Conservation (phyloP, 2,797 vertebrate species). For the Psittacula derbiana region DNA sequence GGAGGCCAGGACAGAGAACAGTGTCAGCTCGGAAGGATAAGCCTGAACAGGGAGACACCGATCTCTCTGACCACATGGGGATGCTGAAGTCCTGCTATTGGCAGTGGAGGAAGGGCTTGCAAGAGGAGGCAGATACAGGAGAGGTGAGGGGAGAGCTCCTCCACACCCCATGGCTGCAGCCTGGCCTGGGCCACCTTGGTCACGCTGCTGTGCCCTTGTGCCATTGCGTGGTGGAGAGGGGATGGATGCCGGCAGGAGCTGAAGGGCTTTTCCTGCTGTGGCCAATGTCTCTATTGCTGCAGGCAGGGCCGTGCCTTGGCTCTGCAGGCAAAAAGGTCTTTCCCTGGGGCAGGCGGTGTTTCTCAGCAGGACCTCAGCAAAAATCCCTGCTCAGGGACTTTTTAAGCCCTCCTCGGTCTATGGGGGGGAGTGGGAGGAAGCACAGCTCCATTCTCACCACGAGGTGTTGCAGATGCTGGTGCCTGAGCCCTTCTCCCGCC, state of each 20-base stretch:
- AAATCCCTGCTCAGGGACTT: slow-evolving; percentile 11
- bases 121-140: not conserved
- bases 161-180: not conserved
- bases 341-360: not conserved
- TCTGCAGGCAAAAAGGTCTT: not conserved
- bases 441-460: not conserved
- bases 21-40: fast-evolving
- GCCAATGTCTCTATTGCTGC: not conserved
- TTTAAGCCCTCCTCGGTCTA: not conserved
- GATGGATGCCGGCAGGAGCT: not conserved
- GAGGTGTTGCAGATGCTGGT: not conserved
- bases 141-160: not conserved
- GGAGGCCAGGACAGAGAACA: not conserved
- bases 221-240: fast-evolving
- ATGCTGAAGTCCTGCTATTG: slow-evolving; percentile 33
- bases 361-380: not conserved
- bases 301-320: fast-evolving
- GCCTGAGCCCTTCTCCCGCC: not conserved
- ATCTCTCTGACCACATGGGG: slow-evolving; percentile 11
- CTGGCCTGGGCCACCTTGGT: fast-evolving
- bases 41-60: fast-evolving
- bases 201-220: fast-evolving
- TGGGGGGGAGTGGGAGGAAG: not conserved
- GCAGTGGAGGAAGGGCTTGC: not conserved
- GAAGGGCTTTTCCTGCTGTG: not conserved